Evolutionary conservation across 30 jellyfish, hydroid and myxozoan species (phyloP).

Genomic region (Calvadosia cruxmelitensis): DNA sequence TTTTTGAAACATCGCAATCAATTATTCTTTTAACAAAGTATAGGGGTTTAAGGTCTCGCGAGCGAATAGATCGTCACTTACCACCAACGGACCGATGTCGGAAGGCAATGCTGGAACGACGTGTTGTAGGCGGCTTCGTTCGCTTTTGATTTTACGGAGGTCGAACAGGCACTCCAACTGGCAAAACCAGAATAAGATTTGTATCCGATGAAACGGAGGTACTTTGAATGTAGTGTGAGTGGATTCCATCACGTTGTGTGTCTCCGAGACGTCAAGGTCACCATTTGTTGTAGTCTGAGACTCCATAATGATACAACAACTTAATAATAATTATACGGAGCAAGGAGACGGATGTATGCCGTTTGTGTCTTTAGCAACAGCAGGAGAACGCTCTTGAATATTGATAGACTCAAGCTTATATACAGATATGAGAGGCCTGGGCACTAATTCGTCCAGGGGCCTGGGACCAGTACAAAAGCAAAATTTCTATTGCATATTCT

Average conservation of each 20-base stretch:
- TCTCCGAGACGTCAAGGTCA: background rate
- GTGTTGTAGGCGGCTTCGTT: background rate
- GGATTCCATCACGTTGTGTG: background rate
- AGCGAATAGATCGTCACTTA: background rate
- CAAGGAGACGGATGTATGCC: too few relatives aligned
- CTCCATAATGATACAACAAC: too few relatives aligned
- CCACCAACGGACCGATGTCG: background rate
- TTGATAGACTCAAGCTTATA: too few relatives aligned
- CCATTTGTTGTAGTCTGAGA: conserved; percentile 1
- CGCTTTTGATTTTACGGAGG: background rate
- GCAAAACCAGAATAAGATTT: background rate
- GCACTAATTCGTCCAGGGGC: too few relatives aligned
- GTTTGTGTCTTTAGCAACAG: too few relatives aligned
- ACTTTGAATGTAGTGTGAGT: background rate
- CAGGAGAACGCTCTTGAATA: too few relatives aligned
- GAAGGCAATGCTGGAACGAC: background rate
- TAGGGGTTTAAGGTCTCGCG: background rate
- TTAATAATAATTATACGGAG: too few relatives aligned
- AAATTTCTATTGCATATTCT: too few relatives aligned
- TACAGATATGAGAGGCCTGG: too few relatives aligned
- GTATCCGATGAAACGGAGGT: background rate
- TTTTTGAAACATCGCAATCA: background rate
- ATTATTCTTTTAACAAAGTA: background rate
- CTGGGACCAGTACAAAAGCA: too few relatives aligned
- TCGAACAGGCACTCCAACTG: background rate